A percentile compares a stretch with the other conserved stretches of the same genome.
These are phyloP conservation scores for Eurypyga helias DNA, from an alignment of 2,113 vertebrate species.

Conservation along the genomic window DNA sequence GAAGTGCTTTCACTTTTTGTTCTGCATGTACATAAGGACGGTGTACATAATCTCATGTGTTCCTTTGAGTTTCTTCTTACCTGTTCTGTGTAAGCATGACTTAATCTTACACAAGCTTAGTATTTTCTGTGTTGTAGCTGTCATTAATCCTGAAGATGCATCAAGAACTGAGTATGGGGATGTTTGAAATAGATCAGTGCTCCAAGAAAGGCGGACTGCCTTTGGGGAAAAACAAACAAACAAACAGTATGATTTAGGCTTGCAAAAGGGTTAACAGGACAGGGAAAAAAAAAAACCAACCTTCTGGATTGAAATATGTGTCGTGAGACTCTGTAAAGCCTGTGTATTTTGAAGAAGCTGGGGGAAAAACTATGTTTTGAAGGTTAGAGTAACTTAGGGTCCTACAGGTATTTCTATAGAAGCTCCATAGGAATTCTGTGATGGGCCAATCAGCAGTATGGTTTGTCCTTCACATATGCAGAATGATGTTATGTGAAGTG, in stretches of 20 bases:
- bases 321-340: not conserved
- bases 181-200: not conserved
- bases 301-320: not conserved
- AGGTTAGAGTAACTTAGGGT: not conserved
- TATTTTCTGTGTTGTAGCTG: not conserved
- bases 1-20: not conserved
- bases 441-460: not conserved
- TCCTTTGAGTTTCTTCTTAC: not conserved
- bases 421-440: not conserved
- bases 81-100: not conserved
- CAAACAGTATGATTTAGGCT: not conserved
- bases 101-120: not conserved
- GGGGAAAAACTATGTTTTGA: not conserved
- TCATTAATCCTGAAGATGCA: not conserved
- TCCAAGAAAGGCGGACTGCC: not conserved
- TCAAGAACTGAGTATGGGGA: not conserved
- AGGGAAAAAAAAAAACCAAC: accelerated
- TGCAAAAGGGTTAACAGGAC: not conserved
- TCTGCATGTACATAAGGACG: not conserved
- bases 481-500: not conserved
- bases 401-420: accelerated
- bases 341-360: not conserved
- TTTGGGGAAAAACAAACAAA: not conserved
- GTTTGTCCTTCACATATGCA: not conserved
- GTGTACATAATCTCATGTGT: not conserved